Conservation (phyloP, 2,797 vertebrate genomes). For the Tenualosa ilisha region DNA sequence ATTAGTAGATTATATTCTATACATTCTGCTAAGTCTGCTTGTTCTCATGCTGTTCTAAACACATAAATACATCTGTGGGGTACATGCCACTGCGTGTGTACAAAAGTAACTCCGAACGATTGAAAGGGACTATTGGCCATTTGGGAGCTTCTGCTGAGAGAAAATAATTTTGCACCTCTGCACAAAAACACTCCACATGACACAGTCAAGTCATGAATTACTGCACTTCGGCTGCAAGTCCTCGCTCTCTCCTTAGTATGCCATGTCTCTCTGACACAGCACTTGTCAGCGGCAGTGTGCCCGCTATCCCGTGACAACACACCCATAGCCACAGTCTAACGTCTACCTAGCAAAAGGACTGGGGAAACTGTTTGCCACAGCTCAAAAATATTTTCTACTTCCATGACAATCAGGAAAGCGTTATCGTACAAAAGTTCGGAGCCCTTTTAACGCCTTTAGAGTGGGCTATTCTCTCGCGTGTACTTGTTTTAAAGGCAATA, state of each 20-base stretch:
- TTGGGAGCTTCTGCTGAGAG: not conserved
- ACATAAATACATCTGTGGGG: not conserved
- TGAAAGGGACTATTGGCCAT: not conserved
- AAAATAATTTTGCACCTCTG: not conserved
- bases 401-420: not conserved
- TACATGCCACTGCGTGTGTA: not conserved
- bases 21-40: too few species aligned
- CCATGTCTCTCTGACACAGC: not conserved
- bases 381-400: not conserved
- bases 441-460: not conserved
- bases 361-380: not conserved
- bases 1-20: too few species aligned
- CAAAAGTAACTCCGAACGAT: not conserved
- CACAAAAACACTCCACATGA: not conserved
- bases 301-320: slow-evolving; percentile 6
- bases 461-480: not conserved
- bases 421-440: not conserved
- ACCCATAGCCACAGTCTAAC: not conserved
- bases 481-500: not conserved
- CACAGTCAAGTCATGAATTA: slow-evolving; percentile 5
- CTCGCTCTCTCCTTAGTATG: not conserved
- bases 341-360: not conserved
- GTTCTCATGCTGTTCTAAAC: not conserved
- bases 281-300: slow-evolving; percentile 7
- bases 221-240: not conserved